Evolutionary conservation across 2,113 vertebrate genomes (phyloP), one percentile per base, ranked within the genome.

Genomic region (Microtus montanus): DNA sequence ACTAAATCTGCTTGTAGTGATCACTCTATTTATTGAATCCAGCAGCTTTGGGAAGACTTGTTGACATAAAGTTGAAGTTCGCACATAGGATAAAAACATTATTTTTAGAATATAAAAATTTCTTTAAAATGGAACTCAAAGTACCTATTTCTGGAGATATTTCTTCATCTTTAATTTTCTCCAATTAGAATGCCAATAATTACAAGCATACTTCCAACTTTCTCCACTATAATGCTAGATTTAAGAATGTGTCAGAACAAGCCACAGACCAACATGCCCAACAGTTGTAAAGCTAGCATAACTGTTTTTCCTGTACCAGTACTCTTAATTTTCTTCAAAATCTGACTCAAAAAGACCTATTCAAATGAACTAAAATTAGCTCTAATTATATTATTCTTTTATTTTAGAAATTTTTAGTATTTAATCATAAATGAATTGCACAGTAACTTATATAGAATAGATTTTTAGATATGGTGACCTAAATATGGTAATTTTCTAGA

Each of bases 21-120:
- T 73, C 75, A 77, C 14, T 80, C 52, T 94, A 47, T 64, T 78
- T 91, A 54, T 71, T 92, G 33, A 86, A 88, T 38, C 84, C 41
- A 91, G 54, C 66, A 75, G 20, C 44, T 73, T 19, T 30, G 28
- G 35, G 86, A 19, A 90, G 7, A 82, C 66, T 88, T 90, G 73
- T 75, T 87, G 83, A 83, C 58, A 96, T 66, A 88, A 88, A 91
- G 87, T 95, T 64, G 75, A 96, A 89, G n/a, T 88, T 95, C 11
- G 68, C 66, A 22, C 68, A 15, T 86, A 94, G 96, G 63, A 77
- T 63, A 94, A 94, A 33, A 15, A 58, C 33, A 84, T 83, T 92
- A 89, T 90, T 82, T 95, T 93, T 91, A 73, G 87, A 30, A 87
- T 87, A 35, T 35, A n/a, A 71, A 71, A n/a, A n/a, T 20, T 58